phyloP scores from a whole-genome alignment of 2,113 vertebrate genomes.

The Calidris pygmaea region DNA sequence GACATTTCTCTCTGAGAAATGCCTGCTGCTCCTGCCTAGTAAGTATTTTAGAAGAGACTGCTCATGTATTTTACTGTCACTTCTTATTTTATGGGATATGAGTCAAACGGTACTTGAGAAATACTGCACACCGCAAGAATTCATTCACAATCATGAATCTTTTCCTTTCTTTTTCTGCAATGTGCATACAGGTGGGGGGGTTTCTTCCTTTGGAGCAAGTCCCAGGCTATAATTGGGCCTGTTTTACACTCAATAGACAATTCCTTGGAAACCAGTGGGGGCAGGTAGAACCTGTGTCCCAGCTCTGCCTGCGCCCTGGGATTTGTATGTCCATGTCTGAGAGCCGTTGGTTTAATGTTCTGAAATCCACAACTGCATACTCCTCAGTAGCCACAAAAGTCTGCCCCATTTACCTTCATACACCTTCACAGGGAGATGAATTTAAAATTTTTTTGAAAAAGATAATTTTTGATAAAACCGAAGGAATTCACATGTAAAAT shows the following conservation, averaged over 20 bases:
- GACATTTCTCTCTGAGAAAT: conserved; percentile 24
- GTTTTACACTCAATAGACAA: background rate
- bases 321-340: background rate
- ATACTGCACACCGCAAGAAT: conserved; percentile 14
- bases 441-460: background rate
- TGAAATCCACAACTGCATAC: background rate
- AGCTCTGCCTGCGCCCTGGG: background rate
- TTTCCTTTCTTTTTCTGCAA: background rate
- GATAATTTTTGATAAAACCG: background rate
- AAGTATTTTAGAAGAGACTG: conserved; percentile 26
- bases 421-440: background rate
- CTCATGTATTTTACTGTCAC: conserved; percentile 29
- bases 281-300: background rate
- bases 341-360: background rate
- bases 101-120: conserved; percentile 40
- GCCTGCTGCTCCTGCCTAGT: conserved; percentile 3
- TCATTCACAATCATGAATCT: background rate
- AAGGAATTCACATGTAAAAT: background rate
- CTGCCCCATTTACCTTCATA: background rate
- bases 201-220: background rate
- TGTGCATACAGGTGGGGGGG: fast-evolving
- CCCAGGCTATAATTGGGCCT: background rate
- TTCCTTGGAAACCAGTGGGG: background rate
- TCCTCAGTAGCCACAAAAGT: background rate
- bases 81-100: background rate